These are phyloP conservation scores for Aulostomus chinensis DNA, from an alignment of 2,797 vertebrate species.

Conservation along the genomic window DNA sequence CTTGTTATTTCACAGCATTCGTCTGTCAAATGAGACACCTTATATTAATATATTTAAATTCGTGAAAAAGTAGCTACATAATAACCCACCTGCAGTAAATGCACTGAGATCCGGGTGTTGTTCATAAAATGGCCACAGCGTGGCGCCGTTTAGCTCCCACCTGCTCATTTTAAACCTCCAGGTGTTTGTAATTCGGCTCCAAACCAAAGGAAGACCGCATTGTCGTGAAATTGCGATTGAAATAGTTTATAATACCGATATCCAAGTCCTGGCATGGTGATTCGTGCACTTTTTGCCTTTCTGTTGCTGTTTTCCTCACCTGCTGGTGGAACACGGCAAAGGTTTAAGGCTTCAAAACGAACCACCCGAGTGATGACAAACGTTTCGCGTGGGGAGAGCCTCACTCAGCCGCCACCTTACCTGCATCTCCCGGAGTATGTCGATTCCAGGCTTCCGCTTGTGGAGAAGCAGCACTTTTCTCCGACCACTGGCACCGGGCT, in stretches of 20 bases:
- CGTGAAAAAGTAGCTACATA: too few relatives aligned
- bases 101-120: background rate
- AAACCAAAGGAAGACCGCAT: background rate
- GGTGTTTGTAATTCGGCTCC: background rate
- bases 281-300: background rate
- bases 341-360: background rate
- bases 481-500: constrained; percentile 42
- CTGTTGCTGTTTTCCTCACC: background rate
- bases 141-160: background rate
- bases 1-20: too few relatives aligned
- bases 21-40: too few relatives aligned
- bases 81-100: too few relatives aligned
- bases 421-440: constrained; percentile 65
- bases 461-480: constrained; percentile 51
- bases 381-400: background rate
- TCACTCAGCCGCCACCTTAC: constrained; percentile 23
- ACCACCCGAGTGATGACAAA: background rate
- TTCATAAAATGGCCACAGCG: background rate
- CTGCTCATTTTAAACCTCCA: too few relatives aligned
- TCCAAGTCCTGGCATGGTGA: constrained; percentile 1
- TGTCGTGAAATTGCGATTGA: too few relatives aligned
- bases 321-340: background rate
- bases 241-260: background rate
- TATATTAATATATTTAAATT: too few relatives aligned
- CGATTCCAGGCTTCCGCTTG: constrained; percentile 55